Conservation (phyloP, 2,888 invertebrate species). For the Xestia rhomboidea region DNA sequence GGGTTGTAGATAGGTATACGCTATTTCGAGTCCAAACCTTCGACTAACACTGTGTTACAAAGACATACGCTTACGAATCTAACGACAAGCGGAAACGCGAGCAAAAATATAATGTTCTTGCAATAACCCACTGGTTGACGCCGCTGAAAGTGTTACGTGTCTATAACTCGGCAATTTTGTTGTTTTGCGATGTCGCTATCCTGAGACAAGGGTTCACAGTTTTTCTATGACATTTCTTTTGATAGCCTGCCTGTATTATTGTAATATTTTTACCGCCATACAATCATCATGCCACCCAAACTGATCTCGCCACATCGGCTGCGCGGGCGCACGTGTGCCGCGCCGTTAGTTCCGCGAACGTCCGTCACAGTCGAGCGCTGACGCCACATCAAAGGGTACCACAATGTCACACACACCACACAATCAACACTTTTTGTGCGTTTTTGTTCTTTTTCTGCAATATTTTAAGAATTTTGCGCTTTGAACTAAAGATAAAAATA, state of each 20-base stretch:
- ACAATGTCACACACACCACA: slow-evolving; percentile 57
- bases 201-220: not conserved
- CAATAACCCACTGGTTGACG: not conserved
- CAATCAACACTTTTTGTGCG: slow-evolving; percentile 46
- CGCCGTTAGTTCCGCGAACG: slow-evolving; percentile 69
- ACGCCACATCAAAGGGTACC: slow-evolving; percentile 68
- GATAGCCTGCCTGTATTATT: not conserved
- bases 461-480: slow-evolving; percentile 39
- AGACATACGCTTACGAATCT: not conserved
- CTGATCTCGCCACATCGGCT: slow-evolving; percentile 42
- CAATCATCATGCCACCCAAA: slow-evolving; percentile 49
- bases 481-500: slow-evolving; percentile 4
- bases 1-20: not conserved
- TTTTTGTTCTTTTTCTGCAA: slow-evolving; percentile 16
- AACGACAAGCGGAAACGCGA: not conserved
- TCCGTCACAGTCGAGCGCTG: slow-evolving; percentile 51
- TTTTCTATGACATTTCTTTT: not conserved
- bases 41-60: not conserved
- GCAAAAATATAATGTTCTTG: not conserved
- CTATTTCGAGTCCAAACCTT: not conserved
- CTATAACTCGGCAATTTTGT: not conserved
- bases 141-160: not conserved
- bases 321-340: slow-evolving; percentile 67
- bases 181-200: not conserved
- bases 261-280: not conserved